Evolutionary conservation across 2,113 vertebrate species (phyloP).

Genomic region (Poeciliopsis retropinna): DNA sequence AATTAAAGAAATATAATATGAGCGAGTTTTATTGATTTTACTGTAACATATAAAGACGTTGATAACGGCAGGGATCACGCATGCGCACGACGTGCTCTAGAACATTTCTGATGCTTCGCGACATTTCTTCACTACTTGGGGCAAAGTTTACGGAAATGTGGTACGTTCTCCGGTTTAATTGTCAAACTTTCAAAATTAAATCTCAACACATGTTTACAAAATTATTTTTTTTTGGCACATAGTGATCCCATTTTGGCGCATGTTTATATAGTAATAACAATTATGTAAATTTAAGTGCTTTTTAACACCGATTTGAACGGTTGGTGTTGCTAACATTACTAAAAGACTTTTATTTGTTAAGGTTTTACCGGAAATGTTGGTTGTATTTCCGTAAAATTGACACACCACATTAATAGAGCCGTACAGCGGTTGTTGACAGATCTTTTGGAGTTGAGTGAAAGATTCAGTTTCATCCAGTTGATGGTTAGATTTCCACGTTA

Average conservation of each 20-base stretch:
- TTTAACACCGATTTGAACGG: not conserved
- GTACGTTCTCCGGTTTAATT: slow-evolving; percentile 1
- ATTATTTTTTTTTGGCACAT: not conserved
- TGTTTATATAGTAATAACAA: fast-evolving
- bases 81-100: slow-evolving; percentile 42
- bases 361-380: not conserved
- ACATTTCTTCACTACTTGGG: slow-evolving; percentile 34
- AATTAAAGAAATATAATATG: not conserved
- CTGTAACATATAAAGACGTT: not conserved
- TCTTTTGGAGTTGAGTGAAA: not conserved
- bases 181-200: slow-evolving; percentile 38
- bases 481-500: not conserved
- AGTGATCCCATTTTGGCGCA: not conserved
- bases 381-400: fast-evolving
- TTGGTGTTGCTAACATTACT: fast-evolving
- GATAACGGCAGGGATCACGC: slow-evolving; percentile 4
- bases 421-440: slow-evolving; percentile 65
- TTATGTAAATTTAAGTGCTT: not conserved
- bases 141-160: not conserved
- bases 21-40: not conserved
- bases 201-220: fast-evolving
- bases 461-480: not conserved
- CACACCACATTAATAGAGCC: not conserved
- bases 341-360: slow-evolving; percentile 28
- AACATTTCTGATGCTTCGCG: slow-evolving; percentile 56